phyloP scores from a whole-genome alignment of 1,140 invertebrate genomes.

The Camponotus floridanus region DNA sequence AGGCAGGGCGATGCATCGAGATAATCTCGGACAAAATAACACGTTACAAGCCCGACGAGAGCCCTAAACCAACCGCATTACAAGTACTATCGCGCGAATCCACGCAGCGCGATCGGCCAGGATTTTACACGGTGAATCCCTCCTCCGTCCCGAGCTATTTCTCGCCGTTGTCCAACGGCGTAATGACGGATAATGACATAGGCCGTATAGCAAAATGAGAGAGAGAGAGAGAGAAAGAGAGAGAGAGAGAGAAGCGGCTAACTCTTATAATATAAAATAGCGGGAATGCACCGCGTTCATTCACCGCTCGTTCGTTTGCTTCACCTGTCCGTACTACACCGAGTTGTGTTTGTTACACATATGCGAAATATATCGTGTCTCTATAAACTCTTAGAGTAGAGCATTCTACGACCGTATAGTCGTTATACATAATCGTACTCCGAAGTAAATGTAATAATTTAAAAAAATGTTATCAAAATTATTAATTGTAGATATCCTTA shows the following conservation, averaged over 20 bases:
- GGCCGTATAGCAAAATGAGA: slow-evolving; percentile 61
- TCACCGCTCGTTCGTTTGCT: slow-evolving; percentile 60
- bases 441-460: background rate
- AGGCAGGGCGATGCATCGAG: background rate
- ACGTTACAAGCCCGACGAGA: slow-evolving; percentile 22
- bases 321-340: slow-evolving; percentile 60
- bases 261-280: slow-evolving; percentile 71
- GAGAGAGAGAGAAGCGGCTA: slow-evolving; percentile 48
- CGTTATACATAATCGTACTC: background rate
- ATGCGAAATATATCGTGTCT: slow-evolving; percentile 30
- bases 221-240: background rate
- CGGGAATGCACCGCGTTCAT: slow-evolving; percentile 59
- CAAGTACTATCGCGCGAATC: slow-evolving; percentile 51
- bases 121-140: slow-evolving; percentile 61
- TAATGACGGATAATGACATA: slow-evolving; percentile 76
- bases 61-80: slow-evolving; percentile 24
- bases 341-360: slow-evolving; percentile 55
- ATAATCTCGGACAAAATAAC: slow-evolving; percentile 40
- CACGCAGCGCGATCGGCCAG: slow-evolving; percentile 17
- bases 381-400: slow-evolving; percentile 13
- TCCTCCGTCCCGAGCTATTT: slow-evolving; percentile 60
- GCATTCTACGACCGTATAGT: background rate
- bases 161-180: slow-evolving; percentile 69
- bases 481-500: background rate
- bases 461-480: background rate